These are phyloP conservation scores for Polydrusus tereticollis DNA, from an alignment of 2,888 invertebrate genomes.

Conservation along the genomic window DNA sequence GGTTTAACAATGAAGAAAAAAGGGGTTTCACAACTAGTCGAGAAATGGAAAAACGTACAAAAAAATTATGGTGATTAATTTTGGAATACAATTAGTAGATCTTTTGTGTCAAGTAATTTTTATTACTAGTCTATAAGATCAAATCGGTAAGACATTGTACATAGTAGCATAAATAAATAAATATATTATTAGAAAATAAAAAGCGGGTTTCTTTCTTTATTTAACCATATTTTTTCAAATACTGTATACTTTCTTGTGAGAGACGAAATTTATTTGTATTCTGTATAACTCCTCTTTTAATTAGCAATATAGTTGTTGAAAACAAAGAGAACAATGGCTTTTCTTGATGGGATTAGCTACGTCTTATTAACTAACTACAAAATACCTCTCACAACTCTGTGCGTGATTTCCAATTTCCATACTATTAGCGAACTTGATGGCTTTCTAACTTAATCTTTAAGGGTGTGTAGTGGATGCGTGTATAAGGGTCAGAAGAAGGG, in stretches of 20 bases:
- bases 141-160: constrained; percentile 2
- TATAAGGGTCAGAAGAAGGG: constrained; percentile 36
- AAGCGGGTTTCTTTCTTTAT: not conserved
- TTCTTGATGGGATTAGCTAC: constrained; percentile 60
- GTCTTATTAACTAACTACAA: constrained; percentile 64
- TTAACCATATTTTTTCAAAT: no score
- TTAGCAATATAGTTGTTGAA: constrained; percentile 34
- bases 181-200: not conserved
- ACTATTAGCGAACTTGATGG: constrained; percentile 65
- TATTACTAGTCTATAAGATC: not conserved
- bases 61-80: constrained; percentile 39
- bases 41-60: constrained; percentile 81
- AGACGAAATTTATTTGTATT: not conserved
- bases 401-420: constrained; percentile 68
- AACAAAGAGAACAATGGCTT: constrained; percentile 45
- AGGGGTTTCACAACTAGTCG: constrained; percentile 77
- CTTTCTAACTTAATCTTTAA: constrained; percentile 60
- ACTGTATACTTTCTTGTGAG: not conserved
- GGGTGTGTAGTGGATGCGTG: constrained; percentile 44
- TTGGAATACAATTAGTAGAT: not conserved
- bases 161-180: not conserved
- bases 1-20: constrained; percentile 78
- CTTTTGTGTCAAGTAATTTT: not conserved
- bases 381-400: constrained; percentile 63
- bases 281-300: constrained; percentile 17